Percentiles rank a stretch among this genome's conserved stretches.
Conservation (phyloP, 2,113 vertebrate genomes). For the Perca schrenkii region DNA sequence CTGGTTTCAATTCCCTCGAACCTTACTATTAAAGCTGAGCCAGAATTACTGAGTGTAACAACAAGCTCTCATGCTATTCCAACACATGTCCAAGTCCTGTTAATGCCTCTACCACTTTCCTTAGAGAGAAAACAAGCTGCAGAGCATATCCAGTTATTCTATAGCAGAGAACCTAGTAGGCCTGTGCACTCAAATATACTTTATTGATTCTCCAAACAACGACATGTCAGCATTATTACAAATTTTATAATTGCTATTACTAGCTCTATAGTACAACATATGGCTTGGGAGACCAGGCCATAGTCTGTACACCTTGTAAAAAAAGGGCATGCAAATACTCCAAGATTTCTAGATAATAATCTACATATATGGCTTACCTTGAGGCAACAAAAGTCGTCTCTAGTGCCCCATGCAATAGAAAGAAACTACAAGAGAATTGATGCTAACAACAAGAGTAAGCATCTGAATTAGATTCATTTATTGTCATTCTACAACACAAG, state of each 20-base stretch:
- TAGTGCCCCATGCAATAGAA: background rate
- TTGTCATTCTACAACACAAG: no score
- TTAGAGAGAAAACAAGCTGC: conserved; percentile 14
- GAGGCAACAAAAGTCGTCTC: background rate
- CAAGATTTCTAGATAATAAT: background rate
- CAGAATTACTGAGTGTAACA: conserved; percentile 18
- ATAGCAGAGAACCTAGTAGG: background rate
- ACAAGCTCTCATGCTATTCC: conserved; percentile 26
- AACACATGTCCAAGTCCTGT: conserved; percentile 20
- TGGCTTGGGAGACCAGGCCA: background rate
- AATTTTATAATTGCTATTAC: no score
- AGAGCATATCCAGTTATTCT: background rate
- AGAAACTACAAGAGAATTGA: background rate
- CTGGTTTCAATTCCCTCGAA: conserved; percentile 42
- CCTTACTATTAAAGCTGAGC: conserved; percentile 29
- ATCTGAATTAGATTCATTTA: background rate
- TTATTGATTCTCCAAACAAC: background rate
- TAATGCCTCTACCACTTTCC: conserved; percentile 12
- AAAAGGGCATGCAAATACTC: background rate
- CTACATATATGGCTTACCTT: background rate
- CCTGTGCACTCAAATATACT: background rate
- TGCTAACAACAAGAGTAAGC: background rate
- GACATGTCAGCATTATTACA: background rate
- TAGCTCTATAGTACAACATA: background rate
- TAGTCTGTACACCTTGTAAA: background rate